phyloP scores from a whole-genome alignment of 2,797 vertebrate species.

The Tarsius wallacei region DNA sequence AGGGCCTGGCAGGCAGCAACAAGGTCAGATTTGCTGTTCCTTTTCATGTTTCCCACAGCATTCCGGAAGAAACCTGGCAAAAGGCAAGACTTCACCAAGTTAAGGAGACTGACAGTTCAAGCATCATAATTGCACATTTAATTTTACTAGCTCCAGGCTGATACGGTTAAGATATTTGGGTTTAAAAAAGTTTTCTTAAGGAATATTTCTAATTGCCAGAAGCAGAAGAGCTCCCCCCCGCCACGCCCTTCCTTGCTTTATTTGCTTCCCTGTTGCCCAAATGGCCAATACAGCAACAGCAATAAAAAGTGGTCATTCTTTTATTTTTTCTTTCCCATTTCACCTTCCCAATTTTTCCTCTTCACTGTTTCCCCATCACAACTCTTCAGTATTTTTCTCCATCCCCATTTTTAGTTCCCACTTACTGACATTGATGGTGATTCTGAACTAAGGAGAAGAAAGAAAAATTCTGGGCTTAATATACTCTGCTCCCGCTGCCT shows the following conservation, averaged over 20 bases:
- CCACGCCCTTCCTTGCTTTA: neutral
- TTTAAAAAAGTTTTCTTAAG: neutral
- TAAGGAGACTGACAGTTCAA: neutral
- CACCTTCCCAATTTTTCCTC: neutral
- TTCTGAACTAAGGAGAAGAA: neutral
- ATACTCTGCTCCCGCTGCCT: fast-evolving
- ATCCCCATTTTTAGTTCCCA: neutral
- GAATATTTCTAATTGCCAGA: neutral
- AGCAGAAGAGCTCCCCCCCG: neutral
- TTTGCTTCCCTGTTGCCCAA: neutral
- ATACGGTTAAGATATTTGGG: neutral
- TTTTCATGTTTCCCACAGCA: neutral
- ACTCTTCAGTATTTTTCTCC: neutral
- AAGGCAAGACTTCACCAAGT: slow-evolving; percentile 27
- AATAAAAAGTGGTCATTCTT: neutral
- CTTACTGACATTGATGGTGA: neutral
- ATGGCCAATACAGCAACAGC: neutral
- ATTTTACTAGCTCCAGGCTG: neutral
- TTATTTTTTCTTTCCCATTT: neutral
- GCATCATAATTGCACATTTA: neutral
- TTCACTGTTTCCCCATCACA: neutral
- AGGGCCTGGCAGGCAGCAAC: neutral
- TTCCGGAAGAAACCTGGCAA: neutral
- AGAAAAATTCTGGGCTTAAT: neutral
- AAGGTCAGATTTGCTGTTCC: neutral